Evolutionary conservation across 2,888 invertebrate genomes (phyloP), one percentile per base, ranked within the genome.

Genomic region (Brenthis daphne): DNA sequence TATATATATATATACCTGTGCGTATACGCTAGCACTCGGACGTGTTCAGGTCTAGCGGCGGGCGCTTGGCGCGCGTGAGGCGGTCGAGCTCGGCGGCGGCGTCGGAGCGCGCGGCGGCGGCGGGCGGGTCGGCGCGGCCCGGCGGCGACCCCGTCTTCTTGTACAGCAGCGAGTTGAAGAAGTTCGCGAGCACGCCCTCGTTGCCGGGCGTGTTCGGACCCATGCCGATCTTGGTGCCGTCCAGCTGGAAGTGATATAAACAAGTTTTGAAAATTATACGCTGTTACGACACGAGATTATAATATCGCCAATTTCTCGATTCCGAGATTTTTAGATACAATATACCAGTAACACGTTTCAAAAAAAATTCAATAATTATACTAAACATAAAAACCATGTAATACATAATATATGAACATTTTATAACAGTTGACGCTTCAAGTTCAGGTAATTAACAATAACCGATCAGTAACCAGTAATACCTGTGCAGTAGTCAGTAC

Each of bases 91-190:
- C 98, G 12, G 98, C 98, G 37, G 97, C 98, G 50, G 98, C 98
- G 89, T 98, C 98, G 20, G 97, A 96, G 73, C 98, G 94, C 90
- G 97, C 96, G 29, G 97, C 97, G 72, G 94, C 87, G 6, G 86
- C 97, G 71, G 85, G 76, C 69, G 82, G 75, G 77, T 88, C 79
- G 51, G 81, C 94, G 88, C 66, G 93, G 16, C 95, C 94, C 29
- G 95, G 94, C 29, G 95, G 94, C 55, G 95, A 93, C 53, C 96
- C 97, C 51, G 97, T 96, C 93, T 98, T 98, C 94, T 99, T 99
- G 91, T 97, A 97, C 79, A 99, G 94, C 82, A 99, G 94, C 74
- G 99, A 99, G 94, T 99, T 99, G 94, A 99, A 99, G 94, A 99
- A 99, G 92, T 97, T 99, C 13, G 99, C 99, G 74, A 99, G 93